Conservation (phyloP, 2,888 invertebrate species). For the Colletes collaris region DNA sequence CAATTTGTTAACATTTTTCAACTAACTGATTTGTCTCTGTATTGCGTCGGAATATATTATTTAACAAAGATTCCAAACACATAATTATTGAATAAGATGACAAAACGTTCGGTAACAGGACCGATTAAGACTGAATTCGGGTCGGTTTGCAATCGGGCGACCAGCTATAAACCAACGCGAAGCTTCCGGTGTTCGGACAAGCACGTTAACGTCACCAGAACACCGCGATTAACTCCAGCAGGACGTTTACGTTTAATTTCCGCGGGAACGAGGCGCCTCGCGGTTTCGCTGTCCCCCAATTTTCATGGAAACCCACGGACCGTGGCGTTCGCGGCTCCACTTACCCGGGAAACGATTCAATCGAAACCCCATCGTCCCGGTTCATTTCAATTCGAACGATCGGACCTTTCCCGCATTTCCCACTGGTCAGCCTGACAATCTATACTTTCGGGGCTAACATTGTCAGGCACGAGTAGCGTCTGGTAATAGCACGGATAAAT, state of each 20-base stretch:
- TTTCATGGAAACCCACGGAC: slow-evolving; percentile 3
- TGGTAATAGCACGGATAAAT: too few species aligned
- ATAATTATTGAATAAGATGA: too few species aligned
- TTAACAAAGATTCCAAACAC: too few species aligned
- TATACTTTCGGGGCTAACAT: neutral
- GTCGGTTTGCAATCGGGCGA: neutral
- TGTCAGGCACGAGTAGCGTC: too few species aligned
- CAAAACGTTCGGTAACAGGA: too few species aligned
- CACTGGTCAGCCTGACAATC: neutral
- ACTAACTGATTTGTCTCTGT: too few species aligned
- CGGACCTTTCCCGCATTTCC: neutral
- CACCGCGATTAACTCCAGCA: slow-evolving; percentile 15
- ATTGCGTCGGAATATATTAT: too few species aligned
- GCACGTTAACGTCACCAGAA: slow-evolving; percentile 12
- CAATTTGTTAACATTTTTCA: too few species aligned
- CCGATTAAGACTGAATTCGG: neutral
- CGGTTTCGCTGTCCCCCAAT: slow-evolving; percentile 7
- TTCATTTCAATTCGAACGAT: slow-evolving; percentile 12
- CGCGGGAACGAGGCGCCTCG: slow-evolving; percentile 4
- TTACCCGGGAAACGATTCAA: slow-evolving; percentile 6
- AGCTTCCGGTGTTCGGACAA: neutral
- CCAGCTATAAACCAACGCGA: neutral
- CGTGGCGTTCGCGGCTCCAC: neutral
- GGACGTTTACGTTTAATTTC: slow-evolving; percentile 24
- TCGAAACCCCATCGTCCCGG: neutral